A percentile compares a stretch with the other conserved stretches of the same genome.
Conservation (phyloP, 1,140 invertebrate species). For the Dysdera silvatica region DNA sequence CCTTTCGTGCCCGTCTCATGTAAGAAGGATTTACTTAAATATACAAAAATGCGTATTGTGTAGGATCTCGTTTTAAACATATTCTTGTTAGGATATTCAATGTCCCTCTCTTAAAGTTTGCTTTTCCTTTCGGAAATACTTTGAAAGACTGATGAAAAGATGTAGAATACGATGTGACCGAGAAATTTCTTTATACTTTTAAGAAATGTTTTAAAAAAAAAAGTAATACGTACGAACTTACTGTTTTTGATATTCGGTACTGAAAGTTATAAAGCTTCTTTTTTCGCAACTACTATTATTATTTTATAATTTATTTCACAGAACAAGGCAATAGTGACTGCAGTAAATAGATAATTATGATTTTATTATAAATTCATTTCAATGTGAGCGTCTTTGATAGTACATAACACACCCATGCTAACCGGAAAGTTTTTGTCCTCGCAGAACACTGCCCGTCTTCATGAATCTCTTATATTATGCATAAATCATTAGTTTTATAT, state of each 20-base stretch:
- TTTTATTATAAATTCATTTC: too few relatives aligned
- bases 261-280: neutral
- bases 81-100: neutral
- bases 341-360: too few relatives aligned
- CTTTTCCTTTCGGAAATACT: neutral
- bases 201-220: neutral
- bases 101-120: neutral
- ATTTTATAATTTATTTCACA: too few relatives aligned
- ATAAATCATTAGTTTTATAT: too few relatives aligned
- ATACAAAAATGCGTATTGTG: neutral
- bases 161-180: neutral
- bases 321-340: too few relatives aligned
- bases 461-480: too few relatives aligned
- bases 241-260: too few relatives aligned
- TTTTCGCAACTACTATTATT: neutral
- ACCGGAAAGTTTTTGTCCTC: too few relatives aligned
- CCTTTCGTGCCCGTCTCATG: constrained; percentile 56
- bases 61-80: neutral
- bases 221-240: too few relatives aligned
- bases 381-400: too few relatives aligned
- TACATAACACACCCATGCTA: too few relatives aligned
- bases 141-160: neutral
- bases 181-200: neutral
- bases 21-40: constrained; percentile 34
- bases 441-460: too few relatives aligned